Evolutionary conservation across 2,888 invertebrate genomes (phyloP).

Genomic region (Entomobrya proxima): DNA sequence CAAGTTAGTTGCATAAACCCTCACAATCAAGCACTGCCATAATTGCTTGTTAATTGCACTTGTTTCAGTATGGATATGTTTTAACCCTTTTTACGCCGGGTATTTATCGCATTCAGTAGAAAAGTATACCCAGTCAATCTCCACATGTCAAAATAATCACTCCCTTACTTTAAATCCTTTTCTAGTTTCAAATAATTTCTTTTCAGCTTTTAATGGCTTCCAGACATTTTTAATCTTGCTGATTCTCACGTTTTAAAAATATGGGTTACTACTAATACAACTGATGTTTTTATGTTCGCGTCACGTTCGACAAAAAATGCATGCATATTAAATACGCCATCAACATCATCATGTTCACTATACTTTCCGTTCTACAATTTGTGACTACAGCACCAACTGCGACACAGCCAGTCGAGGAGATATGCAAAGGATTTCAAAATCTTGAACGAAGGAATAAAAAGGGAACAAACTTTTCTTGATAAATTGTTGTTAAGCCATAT

Average conservation of each 20-base stretch:
- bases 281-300: conserved; percentile 8
- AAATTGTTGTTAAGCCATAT: neutral
- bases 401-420: too few species aligned
- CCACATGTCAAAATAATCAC: neutral
- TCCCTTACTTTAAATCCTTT: neutral
- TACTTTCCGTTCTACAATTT: too few species aligned
- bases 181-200: neutral
- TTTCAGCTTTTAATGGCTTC: neutral
- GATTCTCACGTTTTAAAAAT: conserved; percentile 6
- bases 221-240: neutral
- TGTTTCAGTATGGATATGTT: neutral
- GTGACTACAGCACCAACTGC: too few species aligned
- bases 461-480: neutral
- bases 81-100: too few species aligned
- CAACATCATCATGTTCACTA: neutral
- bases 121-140: neutral
- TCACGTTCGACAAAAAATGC: conserved; percentile 14
- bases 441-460: too few species aligned
- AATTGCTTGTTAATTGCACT: neutral
- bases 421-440: too few species aligned
- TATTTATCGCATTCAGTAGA: too few species aligned
- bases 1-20: too few species aligned
- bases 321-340: neutral
- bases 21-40: neutral
- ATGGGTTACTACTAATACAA: neutral